Evolutionary conservation across 2,797 vertebrate genomes (phyloP), one percentile per base, ranked within the genome.

Genomic region (Iguana delicatissima): DNA sequence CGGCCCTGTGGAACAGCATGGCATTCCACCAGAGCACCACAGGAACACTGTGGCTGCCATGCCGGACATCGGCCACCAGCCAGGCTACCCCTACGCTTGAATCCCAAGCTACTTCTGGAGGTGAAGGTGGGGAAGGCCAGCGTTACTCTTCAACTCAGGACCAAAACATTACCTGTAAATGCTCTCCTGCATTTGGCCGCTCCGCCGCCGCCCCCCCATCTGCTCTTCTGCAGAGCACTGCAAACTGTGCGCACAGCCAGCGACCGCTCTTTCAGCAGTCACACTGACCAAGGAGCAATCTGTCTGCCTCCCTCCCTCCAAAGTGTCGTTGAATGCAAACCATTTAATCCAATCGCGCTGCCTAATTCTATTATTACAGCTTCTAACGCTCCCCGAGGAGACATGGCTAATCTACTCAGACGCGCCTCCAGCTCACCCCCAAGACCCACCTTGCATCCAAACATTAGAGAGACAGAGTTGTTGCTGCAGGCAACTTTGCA

Each of bases 401-500:
- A 85, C 1, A 18, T 32, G 7, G 35, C 29, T 55, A n/a, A 85
- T 55, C 55, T 35, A 24, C 16, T 55, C 67, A 52, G 67, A 85
- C 29, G 84, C 24, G n/a, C 50, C 29, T 90, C 83, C 89, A 91
- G 92, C 95, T 93, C 87, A 90, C 93, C 91, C 91, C 93, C 85
- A 87, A 94, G 95, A 98, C 98, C 97, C 97, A 99, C 98, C 98
- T 99, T 98, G 97, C 98, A 98, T 97, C 98, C 98, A 96, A 99
- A 98, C 97, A 98, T 98, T 96, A 99, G 98, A 52, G 98, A 99
- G 95, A 98, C 93, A 93, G 98, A 97, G 96, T 97, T 98, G 97
- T 97, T 98, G 96, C 97, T 98, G 96, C 98, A 98, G 42, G 98
- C 98, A 97, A 98, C 97, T 97, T 98, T 98, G 97, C 97, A 98